phyloP scores from a whole-genome alignment of 2,888 invertebrate genomes.

The Fragum whitleyi region DNA sequence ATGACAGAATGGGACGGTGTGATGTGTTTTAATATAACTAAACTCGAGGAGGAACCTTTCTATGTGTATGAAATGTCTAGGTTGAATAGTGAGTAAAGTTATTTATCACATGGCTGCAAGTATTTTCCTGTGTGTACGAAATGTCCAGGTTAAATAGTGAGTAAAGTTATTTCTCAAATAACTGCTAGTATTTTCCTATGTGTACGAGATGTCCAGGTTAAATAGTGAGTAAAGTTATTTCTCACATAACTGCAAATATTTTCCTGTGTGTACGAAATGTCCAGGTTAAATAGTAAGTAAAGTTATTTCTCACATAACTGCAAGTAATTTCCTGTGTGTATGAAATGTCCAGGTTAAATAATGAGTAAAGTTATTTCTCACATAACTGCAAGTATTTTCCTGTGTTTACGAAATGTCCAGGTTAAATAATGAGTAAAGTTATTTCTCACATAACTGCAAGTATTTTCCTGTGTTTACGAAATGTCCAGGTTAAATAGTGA shows the following conservation, averaged over 20 bases:
- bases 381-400: too few relatives aligned
- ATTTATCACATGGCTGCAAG: background rate
- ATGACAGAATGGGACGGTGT: conserved; percentile 70
- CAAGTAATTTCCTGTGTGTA: too few relatives aligned
- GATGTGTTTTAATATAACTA: conserved; percentile 76
- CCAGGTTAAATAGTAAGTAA: conserved; percentile 79
- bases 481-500: conserved; percentile 78
- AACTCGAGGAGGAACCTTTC: conserved; percentile 71
- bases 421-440: conserved; percentile 75
- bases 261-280: conserved; percentile 75
- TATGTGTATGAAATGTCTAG: conserved; percentile 77
- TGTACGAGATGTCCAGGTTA: conserved; percentile 75
- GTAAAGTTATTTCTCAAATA: conserved; percentile 39
- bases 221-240: conserved; percentile 74
- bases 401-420: conserved; percentile 75
- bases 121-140: conserved; percentile 74
- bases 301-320: background rate
- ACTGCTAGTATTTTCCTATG: conserved; percentile 68
- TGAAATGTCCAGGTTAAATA: conserved; percentile 76
- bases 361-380: conserved; percentile 64
- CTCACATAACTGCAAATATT: background rate
- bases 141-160: conserved; percentile 79
- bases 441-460: background rate
- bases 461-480: conserved; percentile 74
- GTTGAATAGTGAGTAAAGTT: conserved; percentile 76